These are phyloP conservation scores for Drosophila persimilis DNA, from an alignment of 1,140 invertebrate genomes.

Conservation along the genomic window DNA sequence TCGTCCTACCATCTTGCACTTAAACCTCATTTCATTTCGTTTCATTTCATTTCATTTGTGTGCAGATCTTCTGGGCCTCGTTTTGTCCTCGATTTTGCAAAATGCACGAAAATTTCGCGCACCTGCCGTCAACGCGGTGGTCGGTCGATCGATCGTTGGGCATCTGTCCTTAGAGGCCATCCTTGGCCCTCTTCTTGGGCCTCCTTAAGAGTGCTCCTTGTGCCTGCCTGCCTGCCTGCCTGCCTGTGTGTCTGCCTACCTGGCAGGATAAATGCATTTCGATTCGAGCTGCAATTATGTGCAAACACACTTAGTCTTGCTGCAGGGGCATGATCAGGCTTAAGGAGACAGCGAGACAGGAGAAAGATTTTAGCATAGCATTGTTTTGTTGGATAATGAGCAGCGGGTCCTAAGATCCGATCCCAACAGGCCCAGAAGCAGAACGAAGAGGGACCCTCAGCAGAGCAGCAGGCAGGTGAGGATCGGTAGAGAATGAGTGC, in stretches of 20 bases:
- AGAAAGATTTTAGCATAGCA: conserved; percentile 20
- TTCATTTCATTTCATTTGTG: conserved; percentile 3
- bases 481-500: conserved; percentile 11
- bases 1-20: conserved; percentile 53
- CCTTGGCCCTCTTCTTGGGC: background rate
- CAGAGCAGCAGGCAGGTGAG: conserved; percentile 21
- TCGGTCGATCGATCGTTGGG: background rate
- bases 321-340: background rate
- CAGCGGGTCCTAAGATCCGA: conserved; percentile 8
- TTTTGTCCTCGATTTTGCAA: conserved; percentile 56
- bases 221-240: background rate
- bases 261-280: conserved; percentile 43
- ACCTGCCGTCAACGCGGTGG: conserved; percentile 51
- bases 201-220: background rate
- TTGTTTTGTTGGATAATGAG: conserved; percentile 17
- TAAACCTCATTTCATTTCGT: conserved; percentile 54
- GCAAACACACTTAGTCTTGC: background rate
- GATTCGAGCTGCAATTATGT: conserved; percentile 25
- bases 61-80: conserved; percentile 25
- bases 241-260: conserved; percentile 7
- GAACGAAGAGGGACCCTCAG: conserved; percentile 16
- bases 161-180: conserved; percentile 9
- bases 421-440: background rate
- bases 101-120: conserved; percentile 63
- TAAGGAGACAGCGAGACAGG: background rate